Base-by-base conservation (phyloP, 2,888 invertebrate species). In the Tuta absoluta region DNA sequence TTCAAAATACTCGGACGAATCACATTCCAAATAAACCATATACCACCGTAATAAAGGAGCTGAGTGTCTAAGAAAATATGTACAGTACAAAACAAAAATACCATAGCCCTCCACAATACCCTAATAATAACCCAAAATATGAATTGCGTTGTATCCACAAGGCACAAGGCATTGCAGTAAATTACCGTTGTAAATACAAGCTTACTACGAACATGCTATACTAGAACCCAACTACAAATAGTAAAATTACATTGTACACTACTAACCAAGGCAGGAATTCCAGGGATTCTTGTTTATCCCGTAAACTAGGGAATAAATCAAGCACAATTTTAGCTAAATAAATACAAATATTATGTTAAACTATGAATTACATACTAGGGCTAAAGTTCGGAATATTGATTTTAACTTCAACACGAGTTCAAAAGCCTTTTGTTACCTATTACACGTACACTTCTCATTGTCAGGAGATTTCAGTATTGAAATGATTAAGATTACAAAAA, bases 191-290 rank as follows among this genome's bases (percentile, higher is more conserved):
- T 61, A 60, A 62, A 62, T 56, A 48, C 58, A 58, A 63, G n/a
- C 45, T 48, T 33, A 19, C 41, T 56, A 53, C 4, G 24, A 61
- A 12, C 28, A 57, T 58, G 58, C 64, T 64, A 56, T 63, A 66
- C 28, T 28, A 62, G 69, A n/a, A 69, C 71, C 65, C 53, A 61
- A 49, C 65, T 69, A 75, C 73, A 77, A 84, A 87, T 80, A 72
- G 72, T 81, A 83, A 82, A 80, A 84, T 81, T 86, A 86, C 81
- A 84, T 76, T 82, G 78, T 85, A 83, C 80, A 81, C 93, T 95
- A 95, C 95, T 94, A 94, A 95, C 95, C 95, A 95, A 93, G 95
- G 95, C 89, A 94, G 93, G 93, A 94, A 95, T 91, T 95, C 95
- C 94, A 95, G 93, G 86, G 93, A 92, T 87, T 95, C 95, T 92